Base-by-base conservation (phyloP, 2,888 invertebrate species). In the Timandra comae region DNA sequence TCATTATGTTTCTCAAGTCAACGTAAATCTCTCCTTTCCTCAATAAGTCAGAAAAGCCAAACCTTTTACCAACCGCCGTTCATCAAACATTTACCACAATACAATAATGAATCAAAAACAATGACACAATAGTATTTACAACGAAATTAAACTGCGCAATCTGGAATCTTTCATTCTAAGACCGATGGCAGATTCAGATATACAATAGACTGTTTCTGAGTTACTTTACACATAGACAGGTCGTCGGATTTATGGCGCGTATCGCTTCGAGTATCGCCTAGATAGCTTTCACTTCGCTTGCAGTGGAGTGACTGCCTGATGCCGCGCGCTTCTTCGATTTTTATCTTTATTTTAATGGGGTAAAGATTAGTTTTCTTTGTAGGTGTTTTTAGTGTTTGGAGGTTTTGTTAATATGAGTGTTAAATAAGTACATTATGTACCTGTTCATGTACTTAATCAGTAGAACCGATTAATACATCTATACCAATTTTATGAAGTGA, bases 181-280 rank as follows among this genome's bases (percentile, higher is more conserved):
- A 1, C 3, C 16, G 4, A 16, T 16, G 3, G 16, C 16, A 16
- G n/a, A 16, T 16, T 16, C 6, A 16, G 16, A 16, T 5, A 4
- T 16, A 16, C 16, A 5, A 16, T 16, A 16, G 16, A 5, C 1
- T 16, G 6, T 6, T 16, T 51, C 61, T 55, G 55, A 61, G 61
- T 57, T 61, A 61, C 62, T 53, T 57, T 41, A 34, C 40, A 38
- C 48, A 57, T 46, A 53, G 62, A 59, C 49, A 41, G 60, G 50
- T 54, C 35, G 50, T 54, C 52, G 40, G 30, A 35, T 30, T 35
- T 35, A 30, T 33, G 13, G 30, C 31, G 19, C 19, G 8, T 24
- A 24, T 27, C 27, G 16, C 19, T 27, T 33, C 29, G 29, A 26
- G 25, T 23, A 34, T 34, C 34, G 29, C n/a, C 9, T 4, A 27